Conservation (phyloP, 2,113 vertebrate genomes). For the Ochotona curzoniae region DNA sequence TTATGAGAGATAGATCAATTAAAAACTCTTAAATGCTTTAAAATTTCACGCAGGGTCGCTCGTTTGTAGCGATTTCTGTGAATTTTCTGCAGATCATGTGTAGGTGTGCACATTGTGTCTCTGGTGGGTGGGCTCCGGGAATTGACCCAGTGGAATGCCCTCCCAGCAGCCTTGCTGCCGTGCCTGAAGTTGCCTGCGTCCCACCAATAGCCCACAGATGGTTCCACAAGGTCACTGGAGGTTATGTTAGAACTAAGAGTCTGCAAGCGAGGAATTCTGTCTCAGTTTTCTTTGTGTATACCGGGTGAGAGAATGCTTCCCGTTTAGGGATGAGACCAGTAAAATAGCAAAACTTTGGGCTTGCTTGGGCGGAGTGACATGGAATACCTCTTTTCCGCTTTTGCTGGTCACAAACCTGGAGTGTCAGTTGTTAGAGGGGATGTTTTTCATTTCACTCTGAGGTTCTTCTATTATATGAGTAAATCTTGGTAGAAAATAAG, state of each 20-base stretch:
- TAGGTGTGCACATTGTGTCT: too few species aligned
- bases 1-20: slow-evolving; percentile 46
- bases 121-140: too few species aligned
- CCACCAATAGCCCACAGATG: not conserved
- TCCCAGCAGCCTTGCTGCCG: not conserved
- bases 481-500: not conserved
- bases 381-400: not conserved
- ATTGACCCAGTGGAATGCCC: not conserved
- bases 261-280: not conserved
- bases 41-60: slow-evolving; percentile 46
- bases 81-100: slow-evolving; percentile 41
- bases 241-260: slow-evolving; percentile 46
- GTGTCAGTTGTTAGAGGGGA: not conserved
- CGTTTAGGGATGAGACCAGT: not conserved
- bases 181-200: slow-evolving; percentile 15
- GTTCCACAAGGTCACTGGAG: slow-evolving; percentile 43
- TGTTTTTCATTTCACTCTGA: not conserved
- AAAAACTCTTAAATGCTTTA: slow-evolving; percentile 42
- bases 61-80: slow-evolving; percentile 54
- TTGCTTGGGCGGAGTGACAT: not conserved
- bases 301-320: slow-evolving; percentile 6
- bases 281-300: not conserved
- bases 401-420: not conserved
- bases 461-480: not conserved
- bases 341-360: not conserved